Evolutionary conservation across 2,797 vertebrate genomes (phyloP).

Genomic region (Urophycis tenuis): DNA sequence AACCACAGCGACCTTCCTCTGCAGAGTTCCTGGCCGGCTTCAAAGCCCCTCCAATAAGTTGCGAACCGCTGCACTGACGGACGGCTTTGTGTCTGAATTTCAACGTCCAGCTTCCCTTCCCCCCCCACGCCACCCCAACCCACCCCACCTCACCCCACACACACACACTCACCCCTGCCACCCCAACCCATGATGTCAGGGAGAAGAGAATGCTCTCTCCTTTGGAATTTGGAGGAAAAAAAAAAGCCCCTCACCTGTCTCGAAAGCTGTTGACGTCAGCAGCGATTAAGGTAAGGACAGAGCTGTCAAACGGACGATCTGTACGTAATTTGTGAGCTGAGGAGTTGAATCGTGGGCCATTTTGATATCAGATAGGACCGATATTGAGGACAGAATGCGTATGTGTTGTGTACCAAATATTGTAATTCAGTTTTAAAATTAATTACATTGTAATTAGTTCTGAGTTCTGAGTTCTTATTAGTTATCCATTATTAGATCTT

Average conservation of each 20-base stretch:
- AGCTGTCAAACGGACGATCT: not conserved
- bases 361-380: not conserved
- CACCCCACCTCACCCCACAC: not conserved
- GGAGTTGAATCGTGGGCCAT: not conserved
- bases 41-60: not conserved
- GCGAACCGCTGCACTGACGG: not conserved
- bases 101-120: not conserved
- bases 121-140: not conserved
- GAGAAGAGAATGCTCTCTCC: not conserved
- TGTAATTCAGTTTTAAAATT: too few species aligned
- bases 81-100: not conserved
- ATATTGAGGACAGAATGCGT: not conserved
- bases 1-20: not conserved
- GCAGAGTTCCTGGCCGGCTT: not conserved
- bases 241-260: not conserved
- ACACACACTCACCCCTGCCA: too few species aligned
- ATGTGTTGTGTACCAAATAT: too few species aligned
- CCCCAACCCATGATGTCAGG: not conserved
- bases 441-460: too few species aligned
- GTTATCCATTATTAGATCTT: too few species aligned
- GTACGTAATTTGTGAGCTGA: not conserved
- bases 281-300: slow-evolving; percentile 34
- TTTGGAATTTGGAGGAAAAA: not conserved
- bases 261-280: slow-evolving; percentile 21
- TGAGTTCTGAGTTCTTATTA: too few species aligned